Evolutionary conservation across 2,113 vertebrate species (phyloP), one percentile per base, ranked within the genome.

Genomic region (Phasianus colchicus): DNA sequence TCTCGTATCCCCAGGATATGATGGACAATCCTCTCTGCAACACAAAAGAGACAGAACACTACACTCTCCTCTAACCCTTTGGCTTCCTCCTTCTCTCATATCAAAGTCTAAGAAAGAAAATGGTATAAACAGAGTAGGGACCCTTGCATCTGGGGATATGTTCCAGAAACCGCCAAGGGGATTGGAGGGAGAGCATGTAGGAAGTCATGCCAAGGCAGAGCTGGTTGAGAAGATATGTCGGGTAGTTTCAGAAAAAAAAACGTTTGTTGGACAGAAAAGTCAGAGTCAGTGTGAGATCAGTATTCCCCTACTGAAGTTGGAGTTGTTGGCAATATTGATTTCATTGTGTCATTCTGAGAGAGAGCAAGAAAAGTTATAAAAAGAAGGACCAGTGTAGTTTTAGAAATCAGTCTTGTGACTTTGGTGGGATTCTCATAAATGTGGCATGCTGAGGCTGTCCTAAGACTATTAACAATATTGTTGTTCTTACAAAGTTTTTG

Each of bases 111-210:
- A 77, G 69, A 86, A 66, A 74, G 61, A n/a, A 88, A 64, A 47
- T 38, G n/a, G 9, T 77, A 66, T 83, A 11, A 34, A 32, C 34
- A 47, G 69, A 80, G 60, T 25, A 74, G 52, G 64, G 79, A 78
- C 65, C 86, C 86, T 92, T 88, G 86, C 76, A 93, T 80, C 86
- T 90, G n/a, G 34, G 67, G 38, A 38, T 29, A 36, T 34, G n/a
- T 27, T 71, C 34, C 15, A 27, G 8, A 71, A 71, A 29, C 17
- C 21, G 25, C 25, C 29, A 48, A 38, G 13, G 48, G 29, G 19
- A 34, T 21, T 52, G 34, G 48, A 13, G 36, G 38, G 34, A 38
- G 25, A 52, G 48, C 47, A 25, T 48, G n/a, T 22, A 48, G 47
- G n/a, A 36, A 66, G 9, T 36, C 24, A 34, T 13, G 8, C n/a